phyloP scores from a whole-genome alignment of 2,113 vertebrate species.

The Pseudopipra pipra region DNA sequence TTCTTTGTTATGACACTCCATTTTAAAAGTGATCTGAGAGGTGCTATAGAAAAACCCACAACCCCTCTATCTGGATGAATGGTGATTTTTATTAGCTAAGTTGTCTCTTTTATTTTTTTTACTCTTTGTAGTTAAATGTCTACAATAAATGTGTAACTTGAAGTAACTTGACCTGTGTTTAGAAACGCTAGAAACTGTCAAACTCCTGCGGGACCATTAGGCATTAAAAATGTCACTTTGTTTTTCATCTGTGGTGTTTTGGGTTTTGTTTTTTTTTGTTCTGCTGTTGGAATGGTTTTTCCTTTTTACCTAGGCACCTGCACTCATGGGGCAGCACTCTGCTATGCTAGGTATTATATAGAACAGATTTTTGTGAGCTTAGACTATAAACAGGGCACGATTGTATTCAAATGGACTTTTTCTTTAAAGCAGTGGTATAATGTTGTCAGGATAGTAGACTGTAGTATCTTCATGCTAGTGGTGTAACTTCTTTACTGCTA shows the following conservation, averaged over 20 bases:
- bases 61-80: not conserved
- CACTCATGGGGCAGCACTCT: not conserved
- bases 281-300: not conserved
- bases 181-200: not conserved
- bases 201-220: not conserved
- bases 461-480: not conserved
- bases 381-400: not conserved
- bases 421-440: not conserved
- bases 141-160: not conserved
- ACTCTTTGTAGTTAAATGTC: not conserved
- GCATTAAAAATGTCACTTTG: not conserved
- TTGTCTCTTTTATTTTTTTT: not conserved
- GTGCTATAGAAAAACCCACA: not conserved
- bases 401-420: not conserved
- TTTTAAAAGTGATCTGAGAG: not conserved
- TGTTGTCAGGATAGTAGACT: not conserved
- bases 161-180: not conserved
- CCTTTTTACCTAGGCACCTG: not conserved
- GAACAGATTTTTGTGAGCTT: not conserved
- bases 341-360: not conserved
- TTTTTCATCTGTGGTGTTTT: not conserved
- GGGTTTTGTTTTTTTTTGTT: accelerated
- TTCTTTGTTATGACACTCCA: not conserved
- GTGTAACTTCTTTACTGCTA: not conserved
- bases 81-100: not conserved